Evolutionary conservation across 2,888 invertebrate species (phyloP), one percentile per base, ranked within the genome.

Genomic region (Lasius fuliginosus): DNA sequence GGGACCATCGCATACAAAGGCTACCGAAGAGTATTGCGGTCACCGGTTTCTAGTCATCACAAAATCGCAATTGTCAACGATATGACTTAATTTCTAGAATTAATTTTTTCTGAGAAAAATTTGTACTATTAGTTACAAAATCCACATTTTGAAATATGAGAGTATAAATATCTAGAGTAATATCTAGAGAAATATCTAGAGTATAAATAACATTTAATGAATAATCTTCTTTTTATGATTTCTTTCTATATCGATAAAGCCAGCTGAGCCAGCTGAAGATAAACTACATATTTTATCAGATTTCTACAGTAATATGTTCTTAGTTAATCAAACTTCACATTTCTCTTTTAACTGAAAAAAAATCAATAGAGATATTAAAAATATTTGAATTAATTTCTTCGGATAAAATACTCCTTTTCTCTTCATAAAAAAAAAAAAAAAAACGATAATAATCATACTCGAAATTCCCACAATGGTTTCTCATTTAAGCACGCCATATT

Each of bases 1-100:
- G 76, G 53, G 76, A 36, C 67, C n/a, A n/a, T 56, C 58, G 58
- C 12, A 8, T 58, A 71, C 79, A 73, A 73, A 81, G 79, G 71
- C 42, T 33, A 49, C 36, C 40, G 36, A 73, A 46, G 46, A 56
- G 46, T 73, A 81, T 81, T 60, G 60, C 79, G 79, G 79, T 81
- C 79, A 81, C 71, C 79, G 71, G 46, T 71, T 73, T 8, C 60
- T 58, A 69, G 42, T 58, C 58, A 60, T 73, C 36, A 46, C 40
- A 42, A 81, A 81, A 60, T 81, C 36, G 56, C 60, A 46, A 60
- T 73, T 60, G 73, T 46, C 60, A 36, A 73, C 23, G 5, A 27
- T 73, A 46, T 46, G 68, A 68, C 56, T 77, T 53, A 53, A 68
- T 77, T 77, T 77, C 42, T 27, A 56, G 9, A 53, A 15, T 33